These are phyloP conservation scores for Synchiropus splendidus DNA, from an alignment of 2,113 vertebrate genomes.

Conservation along the genomic window DNA sequence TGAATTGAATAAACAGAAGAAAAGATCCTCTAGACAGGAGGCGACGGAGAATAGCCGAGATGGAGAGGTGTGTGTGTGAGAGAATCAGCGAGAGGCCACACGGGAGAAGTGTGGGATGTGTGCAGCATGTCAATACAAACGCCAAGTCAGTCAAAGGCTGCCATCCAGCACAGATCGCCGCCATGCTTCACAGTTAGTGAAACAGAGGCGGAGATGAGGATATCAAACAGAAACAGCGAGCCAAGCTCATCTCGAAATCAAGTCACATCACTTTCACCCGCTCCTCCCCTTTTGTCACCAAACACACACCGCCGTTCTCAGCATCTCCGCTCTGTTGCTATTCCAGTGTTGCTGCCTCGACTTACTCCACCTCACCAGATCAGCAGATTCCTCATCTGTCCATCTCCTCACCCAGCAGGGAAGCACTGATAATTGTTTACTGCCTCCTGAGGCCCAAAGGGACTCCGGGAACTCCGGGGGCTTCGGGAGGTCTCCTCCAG, in stretches of 20 bases:
- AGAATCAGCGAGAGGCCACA: constrained; percentile 19
- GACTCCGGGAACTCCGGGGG: constrained; percentile 6
- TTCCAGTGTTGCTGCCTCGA: no score
- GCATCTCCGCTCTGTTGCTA: no score
- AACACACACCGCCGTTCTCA: no score
- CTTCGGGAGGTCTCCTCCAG: no score
- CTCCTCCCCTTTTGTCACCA: background rate
- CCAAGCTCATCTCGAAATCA: constrained; percentile 1
- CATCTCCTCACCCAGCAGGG: constrained; percentile 2
- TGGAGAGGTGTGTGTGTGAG: no score
- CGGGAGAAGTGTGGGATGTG: constrained; percentile 31
- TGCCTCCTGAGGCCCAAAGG: constrained; percentile 13
- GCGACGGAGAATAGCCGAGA: no score
- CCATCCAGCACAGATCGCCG: constrained; percentile 20
- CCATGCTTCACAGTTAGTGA: constrained; percentile 8
- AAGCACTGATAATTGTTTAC: constrained; percentile 20
- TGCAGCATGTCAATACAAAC: constrained; percentile 47
- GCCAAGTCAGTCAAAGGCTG: constrained; percentile 37
- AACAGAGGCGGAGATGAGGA: background rate
- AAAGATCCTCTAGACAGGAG: no score
- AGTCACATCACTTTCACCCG: constrained; percentile 9
- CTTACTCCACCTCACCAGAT: constrained; percentile 4
- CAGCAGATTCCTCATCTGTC: constrained; percentile 2
- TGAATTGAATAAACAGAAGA: no score
- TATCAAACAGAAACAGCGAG: constrained; percentile 4